Evolutionary conservation across 1,140 invertebrate species (phyloP).

Genomic region (Chrysopa pallens): DNA sequence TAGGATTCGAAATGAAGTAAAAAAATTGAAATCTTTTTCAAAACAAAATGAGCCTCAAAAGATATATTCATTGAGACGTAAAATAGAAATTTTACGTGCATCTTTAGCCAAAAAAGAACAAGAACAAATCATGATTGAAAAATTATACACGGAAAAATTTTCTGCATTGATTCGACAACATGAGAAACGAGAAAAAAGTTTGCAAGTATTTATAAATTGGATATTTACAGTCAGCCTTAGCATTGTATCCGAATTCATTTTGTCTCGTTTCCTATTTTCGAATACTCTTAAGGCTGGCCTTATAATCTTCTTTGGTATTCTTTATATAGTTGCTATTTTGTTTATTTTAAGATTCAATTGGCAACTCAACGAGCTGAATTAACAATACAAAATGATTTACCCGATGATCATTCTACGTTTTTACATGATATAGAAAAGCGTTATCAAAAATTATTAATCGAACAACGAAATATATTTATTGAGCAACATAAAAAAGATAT

Average conservation of each 20-base stretch:
- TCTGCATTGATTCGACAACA: constrained; percentile 1
- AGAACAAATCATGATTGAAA: constrained; percentile 3
- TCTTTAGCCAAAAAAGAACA: constrained; percentile 4
- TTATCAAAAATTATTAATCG: too few species aligned
- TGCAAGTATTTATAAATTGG: constrained; percentile 2
- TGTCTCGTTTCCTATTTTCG: background rate
- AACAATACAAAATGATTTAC: background rate
- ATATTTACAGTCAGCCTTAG: constrained; percentile 5
- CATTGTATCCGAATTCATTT: background rate
- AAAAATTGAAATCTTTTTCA: constrained; percentile 1
- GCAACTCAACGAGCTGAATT: background rate
- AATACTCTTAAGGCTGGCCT: background rate
- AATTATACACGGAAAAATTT: constrained; percentile 1
- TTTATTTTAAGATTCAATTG: background rate
- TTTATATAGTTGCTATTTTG: background rate
- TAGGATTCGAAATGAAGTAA: constrained; percentile 5
- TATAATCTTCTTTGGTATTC: background rate
- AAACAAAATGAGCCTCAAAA: background rate
- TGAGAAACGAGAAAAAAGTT: constrained; percentile 1
- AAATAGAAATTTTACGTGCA: constrained; percentile 4
- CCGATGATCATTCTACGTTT: background rate
- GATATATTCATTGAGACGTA: background rate
- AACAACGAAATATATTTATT: too few species aligned
- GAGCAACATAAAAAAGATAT: too few species aligned
- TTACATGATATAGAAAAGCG: too few species aligned